A percentile compares a stretch with the other conserved stretches of the same genome.
Evolutionary conservation across 1,140 invertebrate species (phyloP).

Genomic region (Euschistus heros): DNA sequence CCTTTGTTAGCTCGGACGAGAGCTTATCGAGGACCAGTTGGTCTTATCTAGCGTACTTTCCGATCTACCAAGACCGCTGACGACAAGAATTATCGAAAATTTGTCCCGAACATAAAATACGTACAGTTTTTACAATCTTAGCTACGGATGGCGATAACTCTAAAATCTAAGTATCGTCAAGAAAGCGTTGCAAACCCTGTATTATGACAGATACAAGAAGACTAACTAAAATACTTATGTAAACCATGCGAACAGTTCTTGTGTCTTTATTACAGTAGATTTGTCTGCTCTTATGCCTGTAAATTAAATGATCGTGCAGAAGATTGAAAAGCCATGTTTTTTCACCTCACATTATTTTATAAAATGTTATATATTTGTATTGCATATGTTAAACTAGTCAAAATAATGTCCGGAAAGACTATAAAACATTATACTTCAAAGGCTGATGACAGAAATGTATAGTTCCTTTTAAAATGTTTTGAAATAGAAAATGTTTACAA

Average conservation of each 20-base stretch:
- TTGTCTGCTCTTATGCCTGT: neutral
- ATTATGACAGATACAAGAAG: neutral
- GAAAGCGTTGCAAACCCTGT: neutral
- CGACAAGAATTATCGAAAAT: neutral
- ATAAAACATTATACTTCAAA: too few relatives aligned
- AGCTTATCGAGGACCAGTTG: neutral
- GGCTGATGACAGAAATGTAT: too few relatives aligned
- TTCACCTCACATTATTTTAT: too few relatives aligned
- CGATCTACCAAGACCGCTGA: neutral
- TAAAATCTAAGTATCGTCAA: neutral
- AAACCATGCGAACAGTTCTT: neutral
- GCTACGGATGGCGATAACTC: neutral
- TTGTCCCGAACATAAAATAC: neutral
- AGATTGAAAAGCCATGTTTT: too few relatives aligned
- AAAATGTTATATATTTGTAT: too few relatives aligned
- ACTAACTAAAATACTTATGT: neutral
- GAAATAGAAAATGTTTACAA: too few relatives aligned
- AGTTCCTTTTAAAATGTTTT: too few relatives aligned
- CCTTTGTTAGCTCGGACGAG: neutral
- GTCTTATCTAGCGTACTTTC: neutral
- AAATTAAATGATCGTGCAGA: neutral
- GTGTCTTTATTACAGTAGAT: too few relatives aligned
- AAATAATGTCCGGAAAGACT: too few relatives aligned
- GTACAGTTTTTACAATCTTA: neutral
- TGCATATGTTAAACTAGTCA: too few relatives aligned